Conservation (phyloP, 2,888 invertebrate genomes). For the Augochlorella aurata region DNA sequence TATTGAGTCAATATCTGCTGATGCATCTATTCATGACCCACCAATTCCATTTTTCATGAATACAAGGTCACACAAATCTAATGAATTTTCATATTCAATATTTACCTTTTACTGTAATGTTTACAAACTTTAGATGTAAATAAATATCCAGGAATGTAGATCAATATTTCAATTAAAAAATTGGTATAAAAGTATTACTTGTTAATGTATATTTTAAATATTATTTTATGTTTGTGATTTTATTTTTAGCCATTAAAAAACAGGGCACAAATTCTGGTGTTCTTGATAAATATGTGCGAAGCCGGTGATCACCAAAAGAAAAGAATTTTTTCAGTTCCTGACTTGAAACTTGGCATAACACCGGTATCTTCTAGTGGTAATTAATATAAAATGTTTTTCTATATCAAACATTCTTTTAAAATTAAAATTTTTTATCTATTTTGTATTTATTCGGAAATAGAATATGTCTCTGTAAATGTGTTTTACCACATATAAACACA, state of each 20-base stretch:
- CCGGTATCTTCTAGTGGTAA: conserved; percentile 78
- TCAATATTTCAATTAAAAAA: background rate
- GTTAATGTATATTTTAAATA: background rate
- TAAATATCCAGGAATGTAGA: too few relatives aligned
- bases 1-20: too few relatives aligned
- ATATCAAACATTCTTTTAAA: background rate
- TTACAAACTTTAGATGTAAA: too few relatives aligned
- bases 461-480: too few relatives aligned
- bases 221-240: background rate
- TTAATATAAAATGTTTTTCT: conserved; percentile 3
- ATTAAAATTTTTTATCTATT: background rate
- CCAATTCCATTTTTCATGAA: too few relatives aligned
- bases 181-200: background rate
- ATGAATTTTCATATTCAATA: too few relatives aligned
- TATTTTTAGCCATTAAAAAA: conserved; percentile 74
- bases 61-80: too few relatives aligned
- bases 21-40: too few relatives aligned
- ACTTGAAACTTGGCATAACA: conserved; percentile 73
- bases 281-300: conserved; percentile 75
- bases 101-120: too few relatives aligned
- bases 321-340: conserved; percentile 73
- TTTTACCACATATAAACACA: background rate
- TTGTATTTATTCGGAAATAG: too few relatives aligned
- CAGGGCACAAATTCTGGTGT: conserved; percentile 73
- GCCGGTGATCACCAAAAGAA: conserved; percentile 70